A percentile compares a stretch with the other conserved stretches of the same genome.
These are phyloP conservation scores for Anthoscopus minutus DNA, from an alignment of 2,113 vertebrate species.

Conservation along the genomic window DNA sequence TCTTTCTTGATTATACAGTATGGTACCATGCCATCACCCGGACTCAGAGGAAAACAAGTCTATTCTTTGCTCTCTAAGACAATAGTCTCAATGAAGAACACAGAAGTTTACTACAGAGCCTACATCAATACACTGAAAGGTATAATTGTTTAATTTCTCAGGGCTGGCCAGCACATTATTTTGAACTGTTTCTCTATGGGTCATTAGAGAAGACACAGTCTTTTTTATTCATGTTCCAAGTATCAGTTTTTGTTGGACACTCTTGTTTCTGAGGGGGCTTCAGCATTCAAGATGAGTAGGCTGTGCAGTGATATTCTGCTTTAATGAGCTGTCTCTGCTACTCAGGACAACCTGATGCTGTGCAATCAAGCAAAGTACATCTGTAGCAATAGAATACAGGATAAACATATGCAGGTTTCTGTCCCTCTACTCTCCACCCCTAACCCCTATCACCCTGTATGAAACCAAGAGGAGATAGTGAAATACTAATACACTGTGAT, in stretches of 20 bases:
- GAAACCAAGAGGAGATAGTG: neutral
- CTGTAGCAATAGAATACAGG: neutral
- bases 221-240: neutral
- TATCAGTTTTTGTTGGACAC: neutral
- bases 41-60: neutral
- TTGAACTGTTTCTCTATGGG: neutral
- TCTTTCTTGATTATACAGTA: neutral
- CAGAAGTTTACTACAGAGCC: neutral
- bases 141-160: neutral
- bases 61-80: neutral
- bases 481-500: neutral
- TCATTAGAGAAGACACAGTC: neutral
- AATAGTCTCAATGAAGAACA: neutral
- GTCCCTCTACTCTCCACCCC: rapidly evolving
- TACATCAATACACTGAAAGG: neutral
- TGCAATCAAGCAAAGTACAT: neutral
- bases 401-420: neutral
- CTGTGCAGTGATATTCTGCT: neutral
- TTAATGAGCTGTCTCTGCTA: neutral
- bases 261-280: neutral
- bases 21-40: neutral
- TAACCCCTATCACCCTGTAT: neutral
- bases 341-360: neutral
- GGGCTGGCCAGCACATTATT: neutral
- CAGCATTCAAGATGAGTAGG: neutral